Conservation (phyloP, 2,888 invertebrate species). For the Cryptosula pallasiana region DNA sequence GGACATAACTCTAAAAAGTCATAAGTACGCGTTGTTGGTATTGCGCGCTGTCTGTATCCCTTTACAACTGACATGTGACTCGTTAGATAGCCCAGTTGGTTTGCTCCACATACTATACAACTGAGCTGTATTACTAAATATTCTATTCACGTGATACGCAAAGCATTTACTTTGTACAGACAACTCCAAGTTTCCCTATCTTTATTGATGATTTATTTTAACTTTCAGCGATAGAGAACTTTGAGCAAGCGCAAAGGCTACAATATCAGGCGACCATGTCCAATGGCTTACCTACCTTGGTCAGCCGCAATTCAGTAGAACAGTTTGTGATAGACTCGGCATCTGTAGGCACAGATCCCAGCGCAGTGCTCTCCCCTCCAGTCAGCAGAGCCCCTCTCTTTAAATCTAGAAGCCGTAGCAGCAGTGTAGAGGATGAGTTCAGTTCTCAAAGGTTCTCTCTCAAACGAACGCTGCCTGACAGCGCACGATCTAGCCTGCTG, state of each 20-base stretch:
- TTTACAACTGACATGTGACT: no score
- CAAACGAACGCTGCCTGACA: not conserved
- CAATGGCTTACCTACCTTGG: not conserved
- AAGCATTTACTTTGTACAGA: no score
- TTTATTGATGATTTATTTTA: not conserved
- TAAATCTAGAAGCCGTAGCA: not conserved
- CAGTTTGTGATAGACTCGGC: not conserved
- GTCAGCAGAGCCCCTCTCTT: not conserved
- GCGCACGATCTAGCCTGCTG: not conserved
- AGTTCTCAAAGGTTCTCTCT: not conserved
- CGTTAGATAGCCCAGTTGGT: no score
- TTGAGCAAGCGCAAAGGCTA: not conserved
- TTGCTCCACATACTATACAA: no score
- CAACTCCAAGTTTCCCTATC: no score
- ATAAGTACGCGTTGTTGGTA: no score
- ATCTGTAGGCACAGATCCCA: not conserved
- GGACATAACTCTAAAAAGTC: no score
- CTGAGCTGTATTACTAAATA: no score
- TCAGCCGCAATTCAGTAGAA: not conserved
- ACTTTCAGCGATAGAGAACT: not conserved
- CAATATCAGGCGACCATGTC: not conserved
- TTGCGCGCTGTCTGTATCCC: no score
- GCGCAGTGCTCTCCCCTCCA: not conserved
- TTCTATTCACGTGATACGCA: no score
- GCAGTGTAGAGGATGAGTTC: not conserved